Evolutionary conservation across 2,797 vertebrate genomes (phyloP).

Genomic region (Diplodus sargus): DNA sequence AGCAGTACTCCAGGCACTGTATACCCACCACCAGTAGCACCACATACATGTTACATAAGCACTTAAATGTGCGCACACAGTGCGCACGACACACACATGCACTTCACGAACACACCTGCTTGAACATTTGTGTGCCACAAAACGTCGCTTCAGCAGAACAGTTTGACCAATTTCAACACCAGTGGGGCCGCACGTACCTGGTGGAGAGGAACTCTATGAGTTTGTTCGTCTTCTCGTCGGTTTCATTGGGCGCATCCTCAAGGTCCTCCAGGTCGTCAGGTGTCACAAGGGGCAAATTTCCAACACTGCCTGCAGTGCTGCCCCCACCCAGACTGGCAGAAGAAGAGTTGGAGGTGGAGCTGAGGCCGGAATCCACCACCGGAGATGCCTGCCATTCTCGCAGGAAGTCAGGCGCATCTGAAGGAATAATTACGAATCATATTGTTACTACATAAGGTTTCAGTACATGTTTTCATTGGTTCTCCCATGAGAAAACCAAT

Average conservation of each 20-base stretch:
- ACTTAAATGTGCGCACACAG: constrained; percentile 19
- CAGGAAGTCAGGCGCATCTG: constrained; percentile 96
- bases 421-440: neutral
- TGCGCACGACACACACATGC: neutral
- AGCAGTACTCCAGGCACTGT: constrained; percentile 88
- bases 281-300: constrained; percentile 94
- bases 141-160: neutral
- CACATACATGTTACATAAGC: constrained; percentile 76
- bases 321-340: constrained; percentile 96
- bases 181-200: constrained; percentile 85
- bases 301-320: constrained; percentile 90
- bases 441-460: neutral
- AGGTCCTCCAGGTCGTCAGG: constrained; percentile 93
- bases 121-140: neutral
- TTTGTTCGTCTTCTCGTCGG: constrained; percentile 97
- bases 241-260: constrained; percentile 87
- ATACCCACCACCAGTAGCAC: constrained; percentile 85
- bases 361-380: constrained; percentile 94
- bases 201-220: constrained; percentile 98
- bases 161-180: neutral
- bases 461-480: neutral
- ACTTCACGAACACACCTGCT: neutral
- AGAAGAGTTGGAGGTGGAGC: constrained; percentile 97
- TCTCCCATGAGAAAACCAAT: constrained; percentile 1
- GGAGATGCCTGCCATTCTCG: constrained; percentile 96